These are phyloP conservation scores for Dusona sp. DNA, from an alignment of 2,888 invertebrate genomes.

Conservation along the genomic window DNA sequence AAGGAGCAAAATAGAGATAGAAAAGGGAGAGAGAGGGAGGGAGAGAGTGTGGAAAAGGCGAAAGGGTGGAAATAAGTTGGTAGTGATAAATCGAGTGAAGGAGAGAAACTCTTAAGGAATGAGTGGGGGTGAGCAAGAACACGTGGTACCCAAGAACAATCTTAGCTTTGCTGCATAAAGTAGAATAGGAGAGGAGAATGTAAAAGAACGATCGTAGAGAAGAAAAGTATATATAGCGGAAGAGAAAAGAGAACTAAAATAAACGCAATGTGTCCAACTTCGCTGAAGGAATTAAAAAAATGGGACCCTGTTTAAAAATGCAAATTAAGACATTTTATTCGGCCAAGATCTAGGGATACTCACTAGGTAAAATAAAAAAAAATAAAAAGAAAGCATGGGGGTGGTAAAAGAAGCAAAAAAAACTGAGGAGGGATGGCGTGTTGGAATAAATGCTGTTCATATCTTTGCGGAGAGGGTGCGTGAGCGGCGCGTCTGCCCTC, in stretches of 20 bases:
- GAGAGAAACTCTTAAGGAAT: conserved; percentile 9
- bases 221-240: conserved; percentile 62
- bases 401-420: not conserved
- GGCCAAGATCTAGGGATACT: conserved; percentile 70
- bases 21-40: conserved; percentile 1
- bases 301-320: conserved; percentile 77
- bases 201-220: conserved; percentile 29
- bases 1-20: not conserved
- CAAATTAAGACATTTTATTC: conserved; percentile 80
- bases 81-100: conserved; percentile 75
- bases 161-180: conserved; percentile 40
- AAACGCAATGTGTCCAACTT: conserved; percentile 59
- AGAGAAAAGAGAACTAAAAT: conserved; percentile 53
- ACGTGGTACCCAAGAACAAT: conserved; percentile 60
- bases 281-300: conserved; percentile 70
- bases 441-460: conserved; percentile 63
- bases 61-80: conserved; percentile 74
- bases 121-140: conserved; percentile 52
- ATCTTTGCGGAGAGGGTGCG: conserved; percentile 65
- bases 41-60: conserved; percentile 59
- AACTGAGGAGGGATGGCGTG: conserved; percentile 32
- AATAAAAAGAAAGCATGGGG: not conserved
- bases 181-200: conserved; percentile 31
- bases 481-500: conserved; percentile 63
- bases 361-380: not conserved